Conservation (phyloP, 2,888 invertebrate genomes). For the Stenchaetothrips biformis region DNA sequence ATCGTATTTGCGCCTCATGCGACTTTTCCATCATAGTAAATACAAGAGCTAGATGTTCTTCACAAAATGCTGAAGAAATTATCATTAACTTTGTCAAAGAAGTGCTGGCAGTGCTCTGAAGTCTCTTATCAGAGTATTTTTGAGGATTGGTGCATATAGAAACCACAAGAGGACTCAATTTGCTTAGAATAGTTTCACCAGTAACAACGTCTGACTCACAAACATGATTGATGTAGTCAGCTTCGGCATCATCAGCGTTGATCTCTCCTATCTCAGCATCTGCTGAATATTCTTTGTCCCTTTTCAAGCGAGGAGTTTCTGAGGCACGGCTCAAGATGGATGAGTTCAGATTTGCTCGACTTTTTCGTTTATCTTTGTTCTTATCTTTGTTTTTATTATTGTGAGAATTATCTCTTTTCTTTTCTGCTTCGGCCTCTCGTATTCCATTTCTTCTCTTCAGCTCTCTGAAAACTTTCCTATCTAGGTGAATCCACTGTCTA, state of each 20-base stretch:
- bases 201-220: slow-evolving; percentile 15
- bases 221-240: slow-evolving; percentile 62
- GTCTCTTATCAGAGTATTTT: slow-evolving; percentile 53
- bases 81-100: slow-evolving; percentile 66
- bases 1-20: slow-evolving; percentile 62
- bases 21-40: slow-evolving; percentile 81
- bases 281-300: slow-evolving; percentile 65
- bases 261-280: slow-evolving; percentile 57
- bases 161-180: slow-evolving; percentile 46
- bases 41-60: slow-evolving; percentile 62
- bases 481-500: slow-evolving; percentile 74
- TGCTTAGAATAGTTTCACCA: neutral
- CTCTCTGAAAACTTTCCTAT: slow-evolving; percentile 77
- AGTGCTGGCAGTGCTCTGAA: slow-evolving; percentile 58
- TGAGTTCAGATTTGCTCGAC: neutral
- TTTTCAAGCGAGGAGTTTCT: slow-evolving; percentile 45
- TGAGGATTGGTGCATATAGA: slow-evolving; percentile 66
- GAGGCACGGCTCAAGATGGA: neutral
- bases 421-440: slow-evolving; percentile 30
- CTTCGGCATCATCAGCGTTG: slow-evolving; percentile 75
- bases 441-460: slow-evolving; percentile 60
- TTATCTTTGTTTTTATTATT: slow-evolving; percentile 30
- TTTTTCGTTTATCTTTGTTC: slow-evolving; percentile 19
- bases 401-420: slow-evolving; percentile 28
- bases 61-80: slow-evolving; percentile 70